Conservation (phyloP, 1,140 invertebrate species). For the Zeugodacus cucurbitae region DNA sequence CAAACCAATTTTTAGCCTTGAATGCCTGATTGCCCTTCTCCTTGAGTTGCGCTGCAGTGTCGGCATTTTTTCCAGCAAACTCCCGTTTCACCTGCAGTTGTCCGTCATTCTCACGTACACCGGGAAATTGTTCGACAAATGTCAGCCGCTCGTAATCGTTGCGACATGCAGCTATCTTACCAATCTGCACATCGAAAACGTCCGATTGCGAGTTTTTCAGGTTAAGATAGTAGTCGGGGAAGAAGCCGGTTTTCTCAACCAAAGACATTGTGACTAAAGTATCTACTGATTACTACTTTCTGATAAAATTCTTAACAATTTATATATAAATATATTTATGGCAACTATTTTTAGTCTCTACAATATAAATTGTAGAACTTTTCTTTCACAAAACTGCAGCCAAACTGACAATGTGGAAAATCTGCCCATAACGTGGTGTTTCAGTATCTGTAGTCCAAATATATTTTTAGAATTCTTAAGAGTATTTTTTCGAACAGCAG, state of each 20-base stretch:
- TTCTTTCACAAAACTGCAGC: constrained; percentile 52
- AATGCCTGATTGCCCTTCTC: constrained; percentile 83
- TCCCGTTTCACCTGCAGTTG: constrained; percentile 56
- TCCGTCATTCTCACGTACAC: constrained; percentile 53
- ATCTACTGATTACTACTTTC: background rate
- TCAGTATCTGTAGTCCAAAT: background rate
- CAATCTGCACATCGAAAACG: constrained; percentile 47
- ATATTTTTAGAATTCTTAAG: constrained; percentile 14
- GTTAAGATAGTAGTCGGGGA: constrained; percentile 62
- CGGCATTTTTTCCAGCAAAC: constrained; percentile 71
- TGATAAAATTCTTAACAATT: background rate
- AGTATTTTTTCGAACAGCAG: background rate
- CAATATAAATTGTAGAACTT: constrained; percentile 32
- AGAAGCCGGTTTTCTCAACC: constrained; percentile 55
- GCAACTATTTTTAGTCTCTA: background rate
- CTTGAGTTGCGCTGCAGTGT: constrained; percentile 75
- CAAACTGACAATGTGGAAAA: constrained; percentile 49
- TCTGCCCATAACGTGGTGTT: background rate
- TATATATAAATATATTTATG: background rate
- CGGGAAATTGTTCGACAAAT: constrained; percentile 56
- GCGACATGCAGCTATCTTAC: constrained; percentile 49
- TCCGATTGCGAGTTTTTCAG: constrained; percentile 53
- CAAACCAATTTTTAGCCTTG: constrained; percentile 78
- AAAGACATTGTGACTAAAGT: constrained; percentile 49
- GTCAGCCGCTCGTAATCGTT: constrained; percentile 60